phyloP scores from a whole-genome alignment of 2,888 invertebrate species.

The Ichneumon xanthorius region DNA sequence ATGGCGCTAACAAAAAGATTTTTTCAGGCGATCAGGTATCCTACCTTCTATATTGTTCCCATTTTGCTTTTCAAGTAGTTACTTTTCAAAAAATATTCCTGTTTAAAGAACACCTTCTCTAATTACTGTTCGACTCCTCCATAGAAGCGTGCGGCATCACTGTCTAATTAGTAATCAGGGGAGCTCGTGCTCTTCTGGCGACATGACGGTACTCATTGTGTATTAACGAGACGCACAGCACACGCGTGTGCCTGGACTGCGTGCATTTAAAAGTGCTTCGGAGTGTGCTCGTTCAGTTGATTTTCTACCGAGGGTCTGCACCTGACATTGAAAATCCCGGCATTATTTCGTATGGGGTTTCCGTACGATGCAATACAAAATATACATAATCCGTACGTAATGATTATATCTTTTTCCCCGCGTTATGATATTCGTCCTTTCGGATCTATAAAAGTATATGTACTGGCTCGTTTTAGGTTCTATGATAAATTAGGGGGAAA shows the following conservation, averaged over 20 bases:
- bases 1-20: neutral
- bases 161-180: slow-evolving; percentile 44
- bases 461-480: neutral
- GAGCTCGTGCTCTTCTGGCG: slow-evolving; percentile 31
- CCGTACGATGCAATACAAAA: neutral
- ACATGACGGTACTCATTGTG: neutral
- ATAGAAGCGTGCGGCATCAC: slow-evolving; percentile 10
- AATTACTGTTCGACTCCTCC: neutral
- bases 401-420: too few species aligned
- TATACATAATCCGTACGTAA: neutral
- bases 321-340: neutral
- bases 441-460: too few species aligned
- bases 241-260: neutral
- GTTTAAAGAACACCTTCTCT: neutral
- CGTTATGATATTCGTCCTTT: too few species aligned
- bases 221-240: neutral
- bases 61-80: neutral
- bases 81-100: neutral
- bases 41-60: neutral
- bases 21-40: neutral
- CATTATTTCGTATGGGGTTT: neutral
- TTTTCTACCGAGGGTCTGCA: neutral
- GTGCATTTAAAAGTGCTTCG: neutral
- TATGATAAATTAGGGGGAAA: neutral
- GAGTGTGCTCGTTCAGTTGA: neutral